Base-by-base conservation (phyloP, 2,888 invertebrate genomes). In the Pseudoips prasinana region DNA sequence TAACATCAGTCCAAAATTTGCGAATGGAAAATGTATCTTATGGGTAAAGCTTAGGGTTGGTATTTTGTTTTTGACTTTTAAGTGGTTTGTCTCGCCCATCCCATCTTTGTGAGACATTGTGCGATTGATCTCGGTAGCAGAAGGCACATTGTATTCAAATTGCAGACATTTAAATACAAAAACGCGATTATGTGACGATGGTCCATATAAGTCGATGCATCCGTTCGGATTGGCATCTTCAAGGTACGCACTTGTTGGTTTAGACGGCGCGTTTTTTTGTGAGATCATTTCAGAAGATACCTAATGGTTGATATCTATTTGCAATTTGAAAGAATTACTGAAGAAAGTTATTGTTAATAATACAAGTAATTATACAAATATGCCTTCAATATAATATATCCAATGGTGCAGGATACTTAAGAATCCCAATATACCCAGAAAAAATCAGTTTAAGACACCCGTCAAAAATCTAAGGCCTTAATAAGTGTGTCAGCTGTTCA, bases 101-200 rank as follows among this genome's bases (percentile, higher is more conserved):
- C 70, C 69, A 83, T 83, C 76, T 73, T 65, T 52, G 66, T 64
- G 55, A 46, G 68, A 73, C 76, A 73, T 65, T 52, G 66, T 64
- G 56, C 46, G 68, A 73, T 74, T 65, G 73, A 77, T 80, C 76
- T 73, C 77, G 54, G 87, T 82, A 81, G 87, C 85, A 45, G 52
- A 42, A 64, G 33, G 30, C 50, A 66, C 79, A 87, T 88, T 88
- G 87, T 88, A 88, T 88, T 87, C 85, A 88, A 88, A 88, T 86
- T 58, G 64, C 66, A 58, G 55, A 66, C 72, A 88, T 88, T 88
- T 88, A 80, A 88, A 88, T 88, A 88, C 85, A 87, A 87, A 80
- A 77, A 73, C 76, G 75, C 85, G 86, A 87, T 86, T 87, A 87
- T 83, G 80, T 86, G 85, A 81, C 81, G 79, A 81, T 71, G 74